A percentile compares a stretch with the other conserved stretches of the same genome.
phyloP scores from a whole-genome alignment of 2,797 vertebrate genomes.

The Picus viridis region DNA sequence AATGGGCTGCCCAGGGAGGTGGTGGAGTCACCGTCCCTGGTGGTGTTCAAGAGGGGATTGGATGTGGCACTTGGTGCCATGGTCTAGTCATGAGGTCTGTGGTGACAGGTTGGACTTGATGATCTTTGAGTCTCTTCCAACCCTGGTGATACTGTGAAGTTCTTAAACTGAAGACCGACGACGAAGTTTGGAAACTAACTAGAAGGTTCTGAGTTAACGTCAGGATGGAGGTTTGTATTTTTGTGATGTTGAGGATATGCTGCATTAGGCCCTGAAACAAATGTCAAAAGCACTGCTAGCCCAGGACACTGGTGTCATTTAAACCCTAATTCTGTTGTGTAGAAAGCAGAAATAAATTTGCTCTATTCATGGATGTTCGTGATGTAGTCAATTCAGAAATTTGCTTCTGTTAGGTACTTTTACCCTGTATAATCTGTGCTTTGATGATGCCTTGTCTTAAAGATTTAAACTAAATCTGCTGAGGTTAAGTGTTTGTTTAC shows the following conservation, averaged over 20 bases:
- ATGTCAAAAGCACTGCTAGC: not conserved
- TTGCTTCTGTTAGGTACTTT: conserved; percentile 56
- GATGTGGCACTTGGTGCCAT: too few relatives aligned
- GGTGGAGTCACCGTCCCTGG: too few relatives aligned
- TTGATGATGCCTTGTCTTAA: conserved; percentile 9
- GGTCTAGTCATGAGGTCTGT: too few relatives aligned
- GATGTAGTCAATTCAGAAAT: conserved; percentile 1
- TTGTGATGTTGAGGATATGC: not conserved
- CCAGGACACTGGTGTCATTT: not conserved
- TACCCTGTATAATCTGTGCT: conserved; percentile 36
- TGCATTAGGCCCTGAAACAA: not conserved
- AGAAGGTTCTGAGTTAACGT: not conserved
- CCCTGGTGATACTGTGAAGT: not conserved
- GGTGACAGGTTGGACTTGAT: too few relatives aligned
- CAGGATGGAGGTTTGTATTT: not conserved
- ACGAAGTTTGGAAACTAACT: not conserved
- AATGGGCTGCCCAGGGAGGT: too few relatives aligned
- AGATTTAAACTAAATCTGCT: conserved; percentile 45
- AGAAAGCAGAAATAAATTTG: not conserved
- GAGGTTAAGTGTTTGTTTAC: conserved; percentile 22
- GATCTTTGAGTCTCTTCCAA: too few relatives aligned
- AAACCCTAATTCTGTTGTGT: not conserved
- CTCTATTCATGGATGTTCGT: not conserved
- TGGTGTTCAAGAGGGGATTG: too few relatives aligned
- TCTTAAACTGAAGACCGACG: not conserved